Evolutionary conservation across 2,113 vertebrate genomes (phyloP), one percentile per base, ranked within the genome.

Genomic region (Heptranchias perlo): DNA sequence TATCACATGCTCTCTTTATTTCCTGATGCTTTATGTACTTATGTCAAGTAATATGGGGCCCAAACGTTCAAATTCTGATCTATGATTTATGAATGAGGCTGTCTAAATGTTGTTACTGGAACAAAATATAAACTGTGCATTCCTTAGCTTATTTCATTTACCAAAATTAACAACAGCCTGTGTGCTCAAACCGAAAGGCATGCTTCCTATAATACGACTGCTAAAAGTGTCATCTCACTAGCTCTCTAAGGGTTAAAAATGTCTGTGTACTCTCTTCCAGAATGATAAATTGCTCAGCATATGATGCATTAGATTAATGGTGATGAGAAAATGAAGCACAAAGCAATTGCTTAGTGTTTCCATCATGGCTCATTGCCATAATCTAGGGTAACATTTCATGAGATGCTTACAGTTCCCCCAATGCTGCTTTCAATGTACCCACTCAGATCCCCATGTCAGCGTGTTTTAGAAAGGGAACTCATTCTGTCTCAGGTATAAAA

Each of bases 311-410:
- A 69, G 94, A 95, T 95, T 95, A 69, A 95, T 69, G 94, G 94
- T 69, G 65, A 95, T 69, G 94, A 73, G 65, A 95, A 49, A 95
- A 95, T 95, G 65, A 95, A 95, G 94, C 94, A 95, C 65, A 73
- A 95, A 52, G 64, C 94, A 95, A 95, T 95, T 95, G 94, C 94
- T 95, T 95, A 95, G 94, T 73, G 65, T 69, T 95, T 69, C 94
- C 13, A 95, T 73, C 94, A 95, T 95, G 94, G 94, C 94, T 95
- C 64, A 95, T 73, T 73, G 94, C 94, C 65, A 73, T 69, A 95
- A 73, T 52, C 65, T 95, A 25, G 64, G 93, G 62, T 94, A 94
- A 94, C 93, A 94, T 94, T 95, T 95, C 64, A 95, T 39, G 44
- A 67, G 65, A 69, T 95, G 65, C 64, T 95, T 69, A 14, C 65